These are phyloP conservation scores for Linurgus olivaceus DNA, from an alignment of 2,797 vertebrate genomes.

Conservation along the genomic window DNA sequence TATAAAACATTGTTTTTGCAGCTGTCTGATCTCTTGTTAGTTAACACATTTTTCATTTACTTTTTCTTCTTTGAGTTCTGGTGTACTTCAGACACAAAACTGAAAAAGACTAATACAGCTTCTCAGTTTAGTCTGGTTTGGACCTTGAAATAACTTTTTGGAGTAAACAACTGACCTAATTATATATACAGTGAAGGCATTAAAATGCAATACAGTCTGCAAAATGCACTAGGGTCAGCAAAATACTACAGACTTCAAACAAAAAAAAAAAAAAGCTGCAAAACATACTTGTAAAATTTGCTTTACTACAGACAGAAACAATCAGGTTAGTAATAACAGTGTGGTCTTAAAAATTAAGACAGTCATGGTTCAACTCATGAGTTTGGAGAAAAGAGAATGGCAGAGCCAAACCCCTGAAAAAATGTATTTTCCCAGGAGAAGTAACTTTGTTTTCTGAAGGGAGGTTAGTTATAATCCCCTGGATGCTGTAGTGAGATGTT, in stretches of 20 bases:
- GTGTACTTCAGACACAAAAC: conserved; percentile 29
- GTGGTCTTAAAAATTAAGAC: not conserved
- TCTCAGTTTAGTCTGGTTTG: conserved; percentile 51
- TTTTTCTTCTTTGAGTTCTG: not conserved
- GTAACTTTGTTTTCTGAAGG: not conserved
- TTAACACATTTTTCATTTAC: conserved; percentile 22
- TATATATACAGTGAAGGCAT: conserved; percentile 18
- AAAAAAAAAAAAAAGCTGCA: not conserved
- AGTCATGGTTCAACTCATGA: not conserved
- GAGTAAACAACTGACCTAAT: conserved; percentile 57
- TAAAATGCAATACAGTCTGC: conserved; percentile 27
- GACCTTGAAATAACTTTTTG: conserved; percentile 40
- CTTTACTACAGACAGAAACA: not conserved
- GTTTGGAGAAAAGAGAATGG: not conserved
- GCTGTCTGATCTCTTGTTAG: conserved; percentile 29
- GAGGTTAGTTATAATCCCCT: not conserved
- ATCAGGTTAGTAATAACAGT: not conserved
- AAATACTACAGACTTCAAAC: conserved; percentile 10
- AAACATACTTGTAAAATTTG: not conserved
- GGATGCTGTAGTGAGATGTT: not conserved
- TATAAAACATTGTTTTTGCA: conserved; percentile 56
- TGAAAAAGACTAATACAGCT: not conserved
- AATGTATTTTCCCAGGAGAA: not conserved
- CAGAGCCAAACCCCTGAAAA: not conserved
- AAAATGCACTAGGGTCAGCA: not conserved